Evolutionary conservation across 2,113 vertebrate species (phyloP), one percentile per base, ranked within the genome.

Genomic region (Callaeas wilsoni): DNA sequence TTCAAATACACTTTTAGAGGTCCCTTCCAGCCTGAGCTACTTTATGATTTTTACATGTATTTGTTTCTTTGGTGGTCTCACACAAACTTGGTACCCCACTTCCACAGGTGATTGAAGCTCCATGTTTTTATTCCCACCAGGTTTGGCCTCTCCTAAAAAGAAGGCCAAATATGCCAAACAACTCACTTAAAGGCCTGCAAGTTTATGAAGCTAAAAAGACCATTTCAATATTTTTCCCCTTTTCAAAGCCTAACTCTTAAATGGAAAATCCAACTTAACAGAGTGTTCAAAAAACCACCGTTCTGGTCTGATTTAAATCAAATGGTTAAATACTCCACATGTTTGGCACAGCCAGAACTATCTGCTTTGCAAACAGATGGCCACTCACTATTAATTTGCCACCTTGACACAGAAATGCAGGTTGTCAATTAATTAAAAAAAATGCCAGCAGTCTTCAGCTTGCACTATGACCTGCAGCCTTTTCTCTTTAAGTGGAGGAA

Each of bases 351-450:
- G 69, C 65, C 93, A 49, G 81, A 89, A 47, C 75, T 84, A 39
- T 42, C 91, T 67, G 47, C 63, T 87, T 80, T 89, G 87, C 91
- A 92, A 88, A 83, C 86, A 96, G 93, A 76, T 74, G 33, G 85
- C 90, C 85, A 84, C 71, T 88, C 88, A 77, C 92, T 93, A 91
- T 91, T 96, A 74, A 96, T 95, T 77, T 97, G 75, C 75, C 88
- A 92, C 97, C 88, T 86, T 92, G 86, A 95, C 67, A 84, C 29
- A 87, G 81, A 94, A 95, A 95, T 25, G 39, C 70, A 92, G 81
- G 90, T 77, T 93, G 84, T 74, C 93, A 93, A 75, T 93, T 97
- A 90, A 96, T 96, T 94, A 93, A 92, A 88, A 92, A 47, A 14
- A 83, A 76, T 16, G 53, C 57, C 64, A 32, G 88, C 57, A 37